These are phyloP conservation scores for Amphiprion clarkii DNA, from an alignment of 2,797 vertebrate genomes.

Conservation along the genomic window DNA sequence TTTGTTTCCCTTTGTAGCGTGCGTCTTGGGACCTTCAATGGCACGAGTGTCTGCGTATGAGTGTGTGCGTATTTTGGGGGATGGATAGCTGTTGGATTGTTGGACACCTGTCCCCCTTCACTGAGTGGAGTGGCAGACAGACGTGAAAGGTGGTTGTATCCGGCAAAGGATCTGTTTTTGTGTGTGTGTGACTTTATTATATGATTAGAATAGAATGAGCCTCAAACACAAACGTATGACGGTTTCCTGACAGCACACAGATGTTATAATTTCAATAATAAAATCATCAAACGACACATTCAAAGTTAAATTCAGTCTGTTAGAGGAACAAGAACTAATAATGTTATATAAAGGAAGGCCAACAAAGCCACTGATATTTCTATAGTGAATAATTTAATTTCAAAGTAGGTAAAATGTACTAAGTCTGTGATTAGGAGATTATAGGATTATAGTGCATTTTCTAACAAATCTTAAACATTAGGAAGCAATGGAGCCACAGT, in stretches of 20 bases:
- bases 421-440: not conserved
- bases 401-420: too few species aligned
- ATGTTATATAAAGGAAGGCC: not conserved
- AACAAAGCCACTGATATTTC: not conserved
- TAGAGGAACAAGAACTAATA: not conserved
- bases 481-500: not conserved
- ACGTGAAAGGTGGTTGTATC: constrained; percentile 68
- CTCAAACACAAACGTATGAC: too few species aligned
- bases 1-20: not conserved
- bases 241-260: not conserved
- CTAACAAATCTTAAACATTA: not conserved
- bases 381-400: not conserved
- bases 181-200: too few species aligned
- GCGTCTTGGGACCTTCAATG: not conserved
- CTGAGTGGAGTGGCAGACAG: constrained; percentile 42
- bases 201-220: not conserved
- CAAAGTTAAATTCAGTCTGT: not conserved
- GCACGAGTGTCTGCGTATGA: not conserved
- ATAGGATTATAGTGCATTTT: not conserved
- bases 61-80: constrained; percentile 1
- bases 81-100: constrained; percentile 20
- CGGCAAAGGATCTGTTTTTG: not conserved
- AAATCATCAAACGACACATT: not conserved
- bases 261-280: not conserved
- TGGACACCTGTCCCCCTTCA: constrained; percentile 65